phyloP scores from a whole-genome alignment of 1,140 invertebrate species.

The Holotrichia oblita region DNA sequence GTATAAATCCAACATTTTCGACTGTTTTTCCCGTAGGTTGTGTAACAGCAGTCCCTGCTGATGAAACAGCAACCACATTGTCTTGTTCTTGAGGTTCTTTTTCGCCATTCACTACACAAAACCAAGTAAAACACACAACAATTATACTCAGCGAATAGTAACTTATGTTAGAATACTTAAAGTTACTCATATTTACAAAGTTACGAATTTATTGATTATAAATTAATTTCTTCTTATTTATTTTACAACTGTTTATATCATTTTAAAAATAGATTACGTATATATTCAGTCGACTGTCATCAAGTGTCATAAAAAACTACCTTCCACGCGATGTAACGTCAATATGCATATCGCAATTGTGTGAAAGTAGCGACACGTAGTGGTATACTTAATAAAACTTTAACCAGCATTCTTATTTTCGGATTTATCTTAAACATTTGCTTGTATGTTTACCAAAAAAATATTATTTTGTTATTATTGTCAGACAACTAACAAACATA shows the following conservation, averaged over 20 bases:
- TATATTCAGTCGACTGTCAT: too few species aligned
- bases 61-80: not conserved
- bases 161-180: conserved; percentile 2
- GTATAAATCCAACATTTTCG: conserved; percentile 80
- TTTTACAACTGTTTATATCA: not conserved
- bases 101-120: conserved; percentile 38
- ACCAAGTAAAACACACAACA: not conserved
- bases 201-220: not conserved
- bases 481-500: too few species aligned
- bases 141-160: not conserved
- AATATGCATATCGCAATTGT: too few species aligned
- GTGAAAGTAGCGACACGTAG: too few species aligned
- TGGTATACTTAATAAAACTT: too few species aligned
- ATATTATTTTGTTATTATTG: too few species aligned
- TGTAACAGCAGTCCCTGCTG: not conserved
- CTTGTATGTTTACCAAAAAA: too few species aligned
- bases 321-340: too few species aligned
- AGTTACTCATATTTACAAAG: not conserved
- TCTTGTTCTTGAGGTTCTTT: conserved; percentile 43
- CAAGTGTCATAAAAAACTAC: too few species aligned
- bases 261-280: conserved; percentile 29
- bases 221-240: not conserved
- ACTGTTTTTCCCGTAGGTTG: conserved; percentile 9
- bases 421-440: too few species aligned
- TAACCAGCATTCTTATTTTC: too few species aligned